Percentiles rank a stretch among this genome's conserved stretches.
These are phyloP conservation scores for Onthophagus sagittarius DNA, from an alignment of 2,888 invertebrate species.

Conservation along the genomic window DNA sequence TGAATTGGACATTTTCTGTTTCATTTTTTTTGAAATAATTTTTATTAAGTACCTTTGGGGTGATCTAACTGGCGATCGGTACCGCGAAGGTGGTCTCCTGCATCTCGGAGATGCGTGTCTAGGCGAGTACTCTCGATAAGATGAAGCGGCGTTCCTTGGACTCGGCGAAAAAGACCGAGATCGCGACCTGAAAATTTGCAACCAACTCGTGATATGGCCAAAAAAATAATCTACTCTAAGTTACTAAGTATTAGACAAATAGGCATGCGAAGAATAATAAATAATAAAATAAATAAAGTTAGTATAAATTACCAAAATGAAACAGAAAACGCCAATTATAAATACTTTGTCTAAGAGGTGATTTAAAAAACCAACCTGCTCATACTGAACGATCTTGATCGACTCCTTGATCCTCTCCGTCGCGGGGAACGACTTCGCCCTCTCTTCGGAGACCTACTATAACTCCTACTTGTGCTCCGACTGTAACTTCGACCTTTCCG, in stretches of 20 bases:
- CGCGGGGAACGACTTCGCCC: constrained; percentile 44
- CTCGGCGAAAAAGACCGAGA: constrained; percentile 61
- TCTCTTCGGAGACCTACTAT: constrained; percentile 47
- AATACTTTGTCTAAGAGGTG: background rate
- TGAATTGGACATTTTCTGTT: background rate
- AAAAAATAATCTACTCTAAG: background rate
- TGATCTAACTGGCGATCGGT: constrained; percentile 52
- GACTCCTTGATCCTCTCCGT: constrained; percentile 39
- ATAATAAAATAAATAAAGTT: background rate
- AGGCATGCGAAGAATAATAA: background rate
- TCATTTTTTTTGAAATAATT: background rate
- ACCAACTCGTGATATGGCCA: background rate
- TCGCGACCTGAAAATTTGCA: constrained; percentile 55
- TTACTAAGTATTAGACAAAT: too few relatives aligned
- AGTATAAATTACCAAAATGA: background rate
- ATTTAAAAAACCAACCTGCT: constrained; percentile 49
- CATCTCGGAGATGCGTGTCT: constrained; percentile 37
- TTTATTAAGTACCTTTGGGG: constrained; percentile 43
- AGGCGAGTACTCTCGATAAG: constrained; percentile 43
- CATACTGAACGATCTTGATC: constrained; percentile 52
- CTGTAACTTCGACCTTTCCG: constrained; percentile 57
- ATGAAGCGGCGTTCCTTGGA: constrained; percentile 47
- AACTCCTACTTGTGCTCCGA: constrained; percentile 50
- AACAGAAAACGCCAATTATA: constrained; percentile 17
- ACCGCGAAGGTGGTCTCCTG: constrained; percentile 46